These are phyloP conservation scores for Corythaeola cristata DNA, from an alignment of 2,113 vertebrate genomes.

Conservation along the genomic window DNA sequence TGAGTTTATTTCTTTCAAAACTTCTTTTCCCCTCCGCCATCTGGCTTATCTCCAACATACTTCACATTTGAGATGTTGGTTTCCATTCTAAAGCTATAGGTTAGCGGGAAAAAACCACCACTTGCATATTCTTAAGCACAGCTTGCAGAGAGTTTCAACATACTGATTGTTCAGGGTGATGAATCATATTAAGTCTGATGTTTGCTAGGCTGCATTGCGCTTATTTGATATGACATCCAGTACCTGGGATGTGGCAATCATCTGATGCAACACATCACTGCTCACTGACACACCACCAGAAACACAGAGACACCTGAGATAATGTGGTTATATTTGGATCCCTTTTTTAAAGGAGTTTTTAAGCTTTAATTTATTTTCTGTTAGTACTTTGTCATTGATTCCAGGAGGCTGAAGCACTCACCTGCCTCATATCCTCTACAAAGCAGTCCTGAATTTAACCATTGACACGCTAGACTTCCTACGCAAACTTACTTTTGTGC, in stretches of 20 bases:
- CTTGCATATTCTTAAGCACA: not conserved
- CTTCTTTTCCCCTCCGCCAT: not conserved
- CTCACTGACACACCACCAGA: not conserved
- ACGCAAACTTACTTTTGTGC: not conserved
- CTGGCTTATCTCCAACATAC: not conserved
- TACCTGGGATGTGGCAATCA: conserved; percentile 30
- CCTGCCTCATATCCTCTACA: not conserved
- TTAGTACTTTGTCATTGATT: not conserved
- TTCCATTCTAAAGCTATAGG: not conserved
- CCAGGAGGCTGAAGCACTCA: not conserved
- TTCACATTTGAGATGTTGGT: not conserved
- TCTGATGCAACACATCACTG: conserved; percentile 29
- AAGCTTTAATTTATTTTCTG: not conserved
- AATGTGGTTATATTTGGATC: not conserved
- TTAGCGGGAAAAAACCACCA: not conserved
- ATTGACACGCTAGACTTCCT: not conserved
- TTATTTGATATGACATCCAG: conserved; percentile 24
- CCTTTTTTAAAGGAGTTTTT: not conserved
- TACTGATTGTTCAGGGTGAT: not conserved
- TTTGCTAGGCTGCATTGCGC: not conserved
- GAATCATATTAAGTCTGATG: conserved; percentile 6
- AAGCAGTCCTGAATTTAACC: not conserved
- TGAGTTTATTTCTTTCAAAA: not conserved
- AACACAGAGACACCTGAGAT: not conserved
- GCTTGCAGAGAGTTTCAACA: conserved; percentile 49